Conservation (phyloP, 2,797 vertebrate genomes). For the Oophaga sylvatica region DNA sequence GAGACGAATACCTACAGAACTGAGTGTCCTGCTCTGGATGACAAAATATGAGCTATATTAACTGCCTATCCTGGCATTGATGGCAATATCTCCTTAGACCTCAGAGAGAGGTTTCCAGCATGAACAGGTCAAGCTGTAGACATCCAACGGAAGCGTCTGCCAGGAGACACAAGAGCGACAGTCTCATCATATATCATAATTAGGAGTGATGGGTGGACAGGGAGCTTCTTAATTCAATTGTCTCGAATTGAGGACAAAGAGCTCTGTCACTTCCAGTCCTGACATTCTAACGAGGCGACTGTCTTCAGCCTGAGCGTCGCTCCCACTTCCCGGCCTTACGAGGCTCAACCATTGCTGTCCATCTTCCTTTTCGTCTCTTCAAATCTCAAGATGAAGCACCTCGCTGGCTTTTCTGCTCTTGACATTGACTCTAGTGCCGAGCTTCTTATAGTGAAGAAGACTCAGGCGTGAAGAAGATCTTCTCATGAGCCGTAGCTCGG, state of each 20-base stretch:
- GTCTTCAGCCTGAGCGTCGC: constrained; percentile 6
- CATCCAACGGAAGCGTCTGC: constrained; percentile 19
- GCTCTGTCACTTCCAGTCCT: constrained; percentile 47
- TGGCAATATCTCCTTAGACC: neutral
- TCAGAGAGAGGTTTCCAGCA: constrained; percentile 1
- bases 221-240: constrained; percentile 61
- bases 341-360: neutral
- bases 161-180: constrained; percentile 34
- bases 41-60: neutral
- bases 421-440: neutral
- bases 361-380: neutral
- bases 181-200: constrained; percentile 58
- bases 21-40: neutral
- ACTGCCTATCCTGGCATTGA: neutral
- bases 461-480: neutral
- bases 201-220: constrained; percentile 51
- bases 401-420: neutral
- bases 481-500: neutral
- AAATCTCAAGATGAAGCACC: neutral
- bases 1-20: neutral
- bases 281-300: constrained; percentile 49
- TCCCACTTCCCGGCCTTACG: neutral
- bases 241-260: constrained; percentile 59
- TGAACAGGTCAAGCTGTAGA: constrained; percentile 39
- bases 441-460: neutral